Evolutionary conservation across 2,888 invertebrate genomes (phyloP).

Genomic region (Agrochola lota): DNA sequence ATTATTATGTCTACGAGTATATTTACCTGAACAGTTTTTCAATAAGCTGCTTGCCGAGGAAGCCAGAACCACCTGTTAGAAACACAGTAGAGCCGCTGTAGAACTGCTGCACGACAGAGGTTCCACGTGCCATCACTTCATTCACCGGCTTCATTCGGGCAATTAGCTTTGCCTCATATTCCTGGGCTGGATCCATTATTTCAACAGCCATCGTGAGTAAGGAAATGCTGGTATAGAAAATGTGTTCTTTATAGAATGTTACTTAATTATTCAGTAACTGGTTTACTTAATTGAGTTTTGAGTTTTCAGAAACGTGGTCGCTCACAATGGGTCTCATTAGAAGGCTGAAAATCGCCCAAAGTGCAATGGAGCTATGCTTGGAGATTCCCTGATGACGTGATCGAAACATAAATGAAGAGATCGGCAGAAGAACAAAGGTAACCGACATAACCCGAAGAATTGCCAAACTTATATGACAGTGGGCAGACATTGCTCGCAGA

Average conservation of each 20-base stretch:
- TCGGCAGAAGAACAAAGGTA: no score
- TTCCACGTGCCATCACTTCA: constrained; percentile 43
- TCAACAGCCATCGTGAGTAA: neutral
- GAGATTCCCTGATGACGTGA: no score
- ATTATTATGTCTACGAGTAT: neutral
- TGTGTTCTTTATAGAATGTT: no score
- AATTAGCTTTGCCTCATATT: neutral
- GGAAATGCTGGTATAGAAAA: neutral
- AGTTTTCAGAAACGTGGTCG: no score
- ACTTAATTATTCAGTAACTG: no score
- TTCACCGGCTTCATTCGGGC: constrained; percentile 36
- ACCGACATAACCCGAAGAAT: no score
- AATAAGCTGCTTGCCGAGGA: constrained; percentile 82
- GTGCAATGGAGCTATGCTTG: no score
- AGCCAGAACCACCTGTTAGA: constrained; percentile 95
- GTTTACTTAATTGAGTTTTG: neutral
- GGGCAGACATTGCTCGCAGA: no score
- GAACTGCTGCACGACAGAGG: constrained; percentile 85
- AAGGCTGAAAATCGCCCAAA: no score
- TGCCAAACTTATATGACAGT: no score
- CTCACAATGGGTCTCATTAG: no score
- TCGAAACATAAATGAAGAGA: no score
- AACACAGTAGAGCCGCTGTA: constrained; percentile 91
- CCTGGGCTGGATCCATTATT: constrained; percentile 45
- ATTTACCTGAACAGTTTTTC: constrained; percentile 69